Evolutionary conservation across 2,888 invertebrate genomes (phyloP), one percentile per base, ranked within the genome.

Genomic region (Eupelmus urozonus): DNA sequence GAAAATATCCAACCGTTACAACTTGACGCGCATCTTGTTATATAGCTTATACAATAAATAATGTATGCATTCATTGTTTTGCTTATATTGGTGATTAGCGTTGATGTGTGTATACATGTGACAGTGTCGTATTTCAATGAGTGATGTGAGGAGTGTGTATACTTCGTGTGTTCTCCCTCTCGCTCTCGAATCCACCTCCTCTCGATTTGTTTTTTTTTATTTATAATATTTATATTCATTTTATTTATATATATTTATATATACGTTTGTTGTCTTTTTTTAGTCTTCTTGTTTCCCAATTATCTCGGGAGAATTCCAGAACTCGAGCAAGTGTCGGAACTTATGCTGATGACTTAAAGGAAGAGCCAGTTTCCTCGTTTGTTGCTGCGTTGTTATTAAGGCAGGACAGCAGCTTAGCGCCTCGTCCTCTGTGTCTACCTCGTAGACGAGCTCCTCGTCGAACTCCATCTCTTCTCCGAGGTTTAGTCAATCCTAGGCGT

Each of bases 401-500:
- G 86, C 86, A 85, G 85, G 85, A 84, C 83, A 84, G 75, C 80
- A 55, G 70, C 81, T 42, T 25, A 62, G 29, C 13, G 60, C 60
- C 29, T 81, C 69, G 42, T 71, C 67, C 13, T 27, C 45, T 9
- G 57, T 25, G 25, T 55, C 62, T 27, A 45, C 65, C 27, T 20
- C 27, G 20, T 63, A 18, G 23, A 20, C 62, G 7, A 20, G 20
- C n/a, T n/a, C n/a, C 3, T 62, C 40, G n/a, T 34, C 23, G 27
- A n/a, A 23, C 2, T 4, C 71, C 49, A 51, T 5, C 18, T 25
- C n/a, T 27, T 20, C 84, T 85, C 87, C 87, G 88, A 88, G 89
- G 88, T 85, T 84, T 82, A 85, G 87, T 87, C 88, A 88, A 84
- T 87, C 87, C 91, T 95, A 97, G 91, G 97, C 97, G 90, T 96